Evolutionary conservation across 2,888 invertebrate species (phyloP), one percentile per base, ranked within the genome.

Genomic region (Chrysolina americana): DNA sequence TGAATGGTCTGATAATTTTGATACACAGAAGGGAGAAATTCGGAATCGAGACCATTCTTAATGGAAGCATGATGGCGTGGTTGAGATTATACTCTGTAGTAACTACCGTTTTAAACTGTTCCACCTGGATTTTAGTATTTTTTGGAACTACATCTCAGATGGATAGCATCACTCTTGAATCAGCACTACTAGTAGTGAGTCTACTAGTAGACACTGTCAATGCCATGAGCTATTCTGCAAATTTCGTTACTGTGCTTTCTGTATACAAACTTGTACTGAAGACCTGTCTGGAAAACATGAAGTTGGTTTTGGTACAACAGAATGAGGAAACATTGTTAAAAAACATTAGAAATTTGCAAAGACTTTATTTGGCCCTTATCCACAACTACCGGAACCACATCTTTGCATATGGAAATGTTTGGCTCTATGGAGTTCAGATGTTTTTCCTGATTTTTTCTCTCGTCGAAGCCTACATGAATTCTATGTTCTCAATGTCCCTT

Each of bases 191-290:
- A 2, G n/a, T 21, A 2, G 13, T 36, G 4, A 73, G 73, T n/a
- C 53, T 73, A 53, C 17, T 69, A n/a, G 41, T 73, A 8, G 69
- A 73, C 28, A 73, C 36, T 28, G 65, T 73, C n/a, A 73, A 73
- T 10, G 69, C 73, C 36, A 59, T 36, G 59, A 59, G 19, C 59
- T 59, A 59, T 36, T 28, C 59, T 9, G 36, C 28, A 11, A 68
- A 68, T 19, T 36, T 56, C 9, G n/a, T 68, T 0, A 68, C 71
- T 15, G 68, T 64, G 4, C 28, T 62, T 17, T 28, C 59, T 6
- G 41, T 74, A 15, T 74, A 74, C 63, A 62, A 41, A 64, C 19
- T 56, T 8, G n/a, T 59, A 19, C 65, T 74, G 23, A 36, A n/a
- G 15, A 41, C 59, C 5, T 71, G 68, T 36, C 56, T 53, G n/a